Base-by-base conservation (phyloP, 2,888 invertebrate genomes). In the Harpalus rubripes region DNA sequence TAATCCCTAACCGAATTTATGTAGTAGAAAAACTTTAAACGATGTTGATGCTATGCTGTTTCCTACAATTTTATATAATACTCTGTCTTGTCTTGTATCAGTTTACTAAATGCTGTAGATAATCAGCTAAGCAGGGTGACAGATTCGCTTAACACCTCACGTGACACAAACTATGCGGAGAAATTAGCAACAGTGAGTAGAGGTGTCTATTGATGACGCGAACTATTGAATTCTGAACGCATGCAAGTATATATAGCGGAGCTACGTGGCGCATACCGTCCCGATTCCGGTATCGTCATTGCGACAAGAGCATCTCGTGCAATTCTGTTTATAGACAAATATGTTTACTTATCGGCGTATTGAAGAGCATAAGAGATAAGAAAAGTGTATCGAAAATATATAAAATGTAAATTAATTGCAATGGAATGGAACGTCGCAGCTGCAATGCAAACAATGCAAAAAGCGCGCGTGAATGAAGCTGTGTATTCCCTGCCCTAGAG, bases 111-210 rank as follows among this genome's bases (percentile, higher is more conserved):
- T 52, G 44, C 44, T 52, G 44, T 52, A 52, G 12, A 52, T 52
- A 52, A 52, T 52, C 44, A 52, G 44, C 44, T 52, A 52, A 65
- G 65, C 32, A 65, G 32, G 39, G 61, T 61, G 61, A 61, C 65
- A 65, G 65, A 65, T 26, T 65, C 65, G 65, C 26, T 32, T 65
- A 61, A 10, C 65, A 15, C 39, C 15, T 65, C 18, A 74, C 41
- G 44, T 52, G 74, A 44, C 52, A 63, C 58, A 79, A 79, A 79
- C 59, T 59, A 79, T 59, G 39, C 59, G 15, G 58, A 59, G 32
- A 79, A 79, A 79, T 79, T 79, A 78, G 79, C 59, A 79, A 79
- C 59, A 58, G 79, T 26, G 59, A 22, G 59, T 22, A 79, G 56
- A 59, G 79, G 59, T 79, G 61, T 74, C 74, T 74, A 79, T 58